Conservation (phyloP, 1,140 invertebrate genomes). For the Drosophila navojoa region DNA sequence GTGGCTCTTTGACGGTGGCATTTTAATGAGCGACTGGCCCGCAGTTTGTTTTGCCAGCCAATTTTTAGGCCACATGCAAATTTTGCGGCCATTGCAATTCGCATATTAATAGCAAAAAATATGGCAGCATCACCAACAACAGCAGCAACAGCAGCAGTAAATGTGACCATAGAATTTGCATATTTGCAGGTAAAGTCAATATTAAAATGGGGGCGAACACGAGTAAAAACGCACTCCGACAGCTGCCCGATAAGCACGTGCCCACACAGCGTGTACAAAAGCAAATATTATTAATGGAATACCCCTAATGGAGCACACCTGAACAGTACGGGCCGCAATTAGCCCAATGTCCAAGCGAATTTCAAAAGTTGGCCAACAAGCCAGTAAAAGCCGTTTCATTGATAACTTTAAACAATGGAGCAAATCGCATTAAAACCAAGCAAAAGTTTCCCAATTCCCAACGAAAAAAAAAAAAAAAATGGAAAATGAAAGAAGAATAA, state of each 20-base stretch:
- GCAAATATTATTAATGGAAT: conserved; percentile 4
- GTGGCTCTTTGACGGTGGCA: conserved; percentile 39
- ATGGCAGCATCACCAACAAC: conserved; percentile 17
- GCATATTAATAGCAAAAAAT: conserved; percentile 66
- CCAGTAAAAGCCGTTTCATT: conserved; percentile 17
- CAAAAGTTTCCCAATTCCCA: conserved; percentile 43
- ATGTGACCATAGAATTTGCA: conserved; percentile 55
- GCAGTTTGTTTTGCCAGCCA: conserved; percentile 38
- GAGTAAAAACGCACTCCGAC: conserved; percentile 56
- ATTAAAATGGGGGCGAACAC: conserved; percentile 38
- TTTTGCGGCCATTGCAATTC: conserved; percentile 46
- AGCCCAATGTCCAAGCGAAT: conserved; percentile 1
- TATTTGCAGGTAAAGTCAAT: conserved; percentile 32
- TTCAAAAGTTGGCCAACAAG: conserved; percentile 1
- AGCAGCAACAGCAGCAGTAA: conserved; percentile 7
- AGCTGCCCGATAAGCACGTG: conserved; percentile 5
- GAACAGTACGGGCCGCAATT: neutral
- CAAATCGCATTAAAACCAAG: conserved; percentile 46
- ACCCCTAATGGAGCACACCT: neutral
- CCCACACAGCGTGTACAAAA: neutral
- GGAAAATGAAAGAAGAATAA: too few relatives aligned
- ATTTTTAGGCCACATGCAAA: conserved; percentile 66
- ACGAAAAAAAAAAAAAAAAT: conserved; percentile 6
- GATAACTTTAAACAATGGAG: conserved; percentile 18
- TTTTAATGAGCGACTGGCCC: conserved; percentile 68